These are phyloP conservation scores for Eubucco bourcierii DNA, from an alignment of 2,113 vertebrate genomes.

Conservation along the genomic window DNA sequence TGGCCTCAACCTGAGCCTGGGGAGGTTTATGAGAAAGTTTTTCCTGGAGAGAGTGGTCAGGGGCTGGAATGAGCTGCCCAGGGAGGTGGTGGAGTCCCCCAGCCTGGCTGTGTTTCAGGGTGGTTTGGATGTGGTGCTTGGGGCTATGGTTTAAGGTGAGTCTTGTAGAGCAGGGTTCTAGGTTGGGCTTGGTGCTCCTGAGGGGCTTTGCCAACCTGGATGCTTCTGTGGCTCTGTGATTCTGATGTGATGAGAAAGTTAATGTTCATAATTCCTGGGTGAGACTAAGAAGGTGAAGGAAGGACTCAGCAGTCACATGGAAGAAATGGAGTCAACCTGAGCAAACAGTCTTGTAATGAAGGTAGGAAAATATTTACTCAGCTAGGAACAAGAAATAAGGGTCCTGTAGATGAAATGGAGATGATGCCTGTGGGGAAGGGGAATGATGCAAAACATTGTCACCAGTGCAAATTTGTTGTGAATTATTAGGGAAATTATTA, in stretches of 20 bases:
- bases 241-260: not conserved
- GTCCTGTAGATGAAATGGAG: not conserved
- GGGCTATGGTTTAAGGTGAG: no score
- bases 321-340: not conserved
- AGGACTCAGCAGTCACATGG: not conserved
- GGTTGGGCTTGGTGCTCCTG: no score
- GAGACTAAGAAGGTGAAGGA: not conserved
- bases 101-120: no score
- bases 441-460: not conserved
- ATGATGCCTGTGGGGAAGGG: not conserved
- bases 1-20: no score
- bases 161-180: no score
- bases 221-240: no score
- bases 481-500: fast-evolving
- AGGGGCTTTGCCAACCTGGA: no score
- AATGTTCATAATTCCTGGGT: not conserved
- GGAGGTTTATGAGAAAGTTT: no score
- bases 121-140: no score
- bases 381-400: not conserved
- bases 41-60: no score
- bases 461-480: not conserved
- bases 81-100: no score
- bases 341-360: not conserved
- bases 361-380: not conserved
- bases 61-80: no score